Percentiles rank a stretch among this genome's conserved stretches.
Evolutionary conservation across 1,140 invertebrate genomes (phyloP).

Genomic region (Tetramorium parvispinum): DNA sequence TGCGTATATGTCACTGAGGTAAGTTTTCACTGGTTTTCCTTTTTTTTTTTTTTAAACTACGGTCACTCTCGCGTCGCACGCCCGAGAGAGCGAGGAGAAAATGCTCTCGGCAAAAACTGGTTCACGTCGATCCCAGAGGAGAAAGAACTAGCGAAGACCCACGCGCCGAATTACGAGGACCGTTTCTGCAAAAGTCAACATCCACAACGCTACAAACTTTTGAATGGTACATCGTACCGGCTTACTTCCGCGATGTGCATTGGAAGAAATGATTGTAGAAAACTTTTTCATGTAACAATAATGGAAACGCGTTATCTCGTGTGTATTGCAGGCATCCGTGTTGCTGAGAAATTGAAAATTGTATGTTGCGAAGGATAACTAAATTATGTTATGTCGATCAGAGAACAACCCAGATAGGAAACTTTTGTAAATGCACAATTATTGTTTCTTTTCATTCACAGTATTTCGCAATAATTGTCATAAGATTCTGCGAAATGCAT

Average conservation of each 20-base stretch:
- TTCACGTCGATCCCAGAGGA: constrained; percentile 37
- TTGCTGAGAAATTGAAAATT: background rate
- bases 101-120: constrained; percentile 54
- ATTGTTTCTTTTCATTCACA: no score
- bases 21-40: constrained; percentile 71
- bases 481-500: no score
- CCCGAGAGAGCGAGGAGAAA: constrained; percentile 34
- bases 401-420: background rate
- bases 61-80: constrained; percentile 10
- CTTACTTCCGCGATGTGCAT: background rate
- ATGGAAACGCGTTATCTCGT: background rate
- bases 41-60: constrained; percentile 29
- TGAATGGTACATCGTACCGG: background rate
- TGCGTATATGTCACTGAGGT: constrained; percentile 74
- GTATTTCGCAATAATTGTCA: no score
- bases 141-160: constrained; percentile 46
- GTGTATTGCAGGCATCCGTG: background rate
- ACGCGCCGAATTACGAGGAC: constrained; percentile 19
- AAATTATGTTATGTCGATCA: background rate
- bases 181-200: constrained; percentile 19
- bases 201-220: background rate
- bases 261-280: background rate
- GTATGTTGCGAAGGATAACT: background rate
- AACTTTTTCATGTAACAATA: background rate
- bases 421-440: no score